These are phyloP conservation scores for Scaptomyza montana DNA, from an alignment of 1,140 invertebrate species.

Conservation along the genomic window DNA sequence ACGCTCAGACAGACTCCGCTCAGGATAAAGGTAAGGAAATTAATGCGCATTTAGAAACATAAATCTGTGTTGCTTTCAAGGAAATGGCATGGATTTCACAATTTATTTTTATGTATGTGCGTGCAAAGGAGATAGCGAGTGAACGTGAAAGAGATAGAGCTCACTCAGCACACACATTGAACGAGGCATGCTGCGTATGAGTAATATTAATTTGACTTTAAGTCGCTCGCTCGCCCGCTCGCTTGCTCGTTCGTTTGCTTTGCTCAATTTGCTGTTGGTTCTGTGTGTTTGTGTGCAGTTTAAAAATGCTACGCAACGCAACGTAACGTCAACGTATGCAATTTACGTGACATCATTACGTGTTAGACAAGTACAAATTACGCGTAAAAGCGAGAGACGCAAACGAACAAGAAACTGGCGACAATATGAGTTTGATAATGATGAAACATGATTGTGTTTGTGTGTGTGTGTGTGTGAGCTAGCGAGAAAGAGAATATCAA, in stretches of 20 bases:
- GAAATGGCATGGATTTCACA: conserved; percentile 70
- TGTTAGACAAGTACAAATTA: conserved; percentile 83
- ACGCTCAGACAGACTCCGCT: conserved; percentile 17
- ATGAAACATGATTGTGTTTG: conserved; percentile 66
- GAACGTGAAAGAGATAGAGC: background rate
- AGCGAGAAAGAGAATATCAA: conserved; percentile 56
- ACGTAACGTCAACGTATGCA: conserved; percentile 79
- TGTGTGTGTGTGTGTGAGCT: background rate
- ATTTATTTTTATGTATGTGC: conserved; percentile 58
- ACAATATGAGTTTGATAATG: conserved; percentile 82
- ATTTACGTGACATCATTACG: conserved; percentile 83
- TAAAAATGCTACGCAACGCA: conserved; percentile 67
- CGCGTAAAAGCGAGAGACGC: conserved; percentile 33
- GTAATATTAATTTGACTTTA: conserved; percentile 82
- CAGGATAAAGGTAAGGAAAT: conserved; percentile 80
- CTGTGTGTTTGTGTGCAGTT: conserved; percentile 33
- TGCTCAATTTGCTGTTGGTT: conserved; percentile 42
- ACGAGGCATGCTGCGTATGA: conserved; percentile 60
- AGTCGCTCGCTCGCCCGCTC: conserved; percentile 51
- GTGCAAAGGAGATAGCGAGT: conserved; percentile 6
- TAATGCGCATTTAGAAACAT: conserved; percentile 81
- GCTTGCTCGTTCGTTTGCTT: conserved; percentile 19
- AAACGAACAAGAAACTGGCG: conserved; percentile 50
- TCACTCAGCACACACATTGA: conserved; percentile 24
- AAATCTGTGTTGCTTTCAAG: conserved; percentile 67